phyloP scores from a whole-genome alignment of 1,140 invertebrate species.

The Eupristina koningsbergeri region DNA sequence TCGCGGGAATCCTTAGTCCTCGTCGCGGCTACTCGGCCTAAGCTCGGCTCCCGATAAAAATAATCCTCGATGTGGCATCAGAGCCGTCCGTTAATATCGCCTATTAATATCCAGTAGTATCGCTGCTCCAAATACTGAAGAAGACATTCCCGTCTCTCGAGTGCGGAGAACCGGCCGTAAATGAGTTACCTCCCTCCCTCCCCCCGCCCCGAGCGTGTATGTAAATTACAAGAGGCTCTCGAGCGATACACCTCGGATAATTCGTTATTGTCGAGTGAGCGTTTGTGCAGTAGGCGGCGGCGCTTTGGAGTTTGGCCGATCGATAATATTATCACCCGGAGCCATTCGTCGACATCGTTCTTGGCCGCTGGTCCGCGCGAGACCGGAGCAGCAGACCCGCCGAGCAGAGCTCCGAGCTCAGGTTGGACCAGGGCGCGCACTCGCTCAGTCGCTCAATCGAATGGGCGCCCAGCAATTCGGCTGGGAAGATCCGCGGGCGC shows the following conservation, averaged over 20 bases:
- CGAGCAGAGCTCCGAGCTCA: constrained; percentile 22
- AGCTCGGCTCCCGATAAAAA: background rate
- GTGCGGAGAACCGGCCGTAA: background rate
- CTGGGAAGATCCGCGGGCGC: background rate
- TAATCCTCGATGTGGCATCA: background rate
- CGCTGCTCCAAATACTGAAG: constrained; percentile 34
- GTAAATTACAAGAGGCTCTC: background rate
- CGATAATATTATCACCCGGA: constrained; percentile 40
- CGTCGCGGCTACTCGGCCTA: background rate
- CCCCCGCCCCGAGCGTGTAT: background rate
- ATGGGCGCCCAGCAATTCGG: constrained; percentile 25
- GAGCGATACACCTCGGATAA: constrained; percentile 1
- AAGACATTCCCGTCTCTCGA: background rate
- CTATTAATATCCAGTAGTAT: constrained; percentile 11
- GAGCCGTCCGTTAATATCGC: background rate
- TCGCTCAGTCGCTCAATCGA: constrained; percentile 1
- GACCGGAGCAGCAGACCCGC: too few relatives aligned
- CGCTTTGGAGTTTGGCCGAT: background rate
- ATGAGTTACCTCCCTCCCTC: background rate
- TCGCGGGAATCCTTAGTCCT: background rate
- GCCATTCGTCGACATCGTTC: constrained; percentile 35
- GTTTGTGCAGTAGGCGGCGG: background rate
- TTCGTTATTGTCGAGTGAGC: constrained; percentile 19
- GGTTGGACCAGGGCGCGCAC: background rate
- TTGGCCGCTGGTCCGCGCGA: background rate